Base-by-base conservation (phyloP, 2,888 invertebrate species). In the Ischnus inquisitorius region DNA sequence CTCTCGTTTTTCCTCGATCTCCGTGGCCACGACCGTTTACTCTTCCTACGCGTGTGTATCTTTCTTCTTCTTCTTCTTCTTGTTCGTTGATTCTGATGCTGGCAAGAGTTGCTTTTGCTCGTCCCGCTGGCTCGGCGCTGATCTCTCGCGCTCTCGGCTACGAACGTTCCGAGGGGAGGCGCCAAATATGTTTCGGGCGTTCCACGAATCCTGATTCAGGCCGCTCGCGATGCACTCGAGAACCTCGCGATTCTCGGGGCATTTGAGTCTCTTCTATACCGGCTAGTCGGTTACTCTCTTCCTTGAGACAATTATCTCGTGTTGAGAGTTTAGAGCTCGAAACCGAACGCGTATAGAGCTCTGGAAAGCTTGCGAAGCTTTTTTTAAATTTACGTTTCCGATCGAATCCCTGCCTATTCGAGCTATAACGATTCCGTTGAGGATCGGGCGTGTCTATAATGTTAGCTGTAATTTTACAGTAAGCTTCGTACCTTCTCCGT, bases 401-500 rank as follows among this genome's bases (percentile, higher is more conserved):
- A n/a, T 14, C n/a, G 12, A 48, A 48, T 48, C n/a, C 34, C 34
- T 8, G 4, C 34, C 5, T 6, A 6, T 6, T 34, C 34, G 34
- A 34, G 8, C 34, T 34, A 34, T 34, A 34, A 34, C 8, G 34
- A 34, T 34, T 34, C 34, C 34, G 34, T 34, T 22, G 19, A 54
- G 2, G 10, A 10, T 54, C 22, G 0, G 19, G n/a, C n/a, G n/a
- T n/a, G n/a, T n/a, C 16, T 54, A 12, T 54, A 34, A 39, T 34
- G 54, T 12, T 6, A 54, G 19, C 8, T 8, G 12, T 57, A 25
- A 39, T 16, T 16, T 51, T 39, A 68, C n/a, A 34, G 60, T 54
- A 39, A 14, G 25, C 54, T 65, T 67, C 85, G 95, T 95, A 97
- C 97, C 97, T 96, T 97, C 96, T 91, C 97, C 97, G 93, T 97